Evolutionary conservation across 2,113 vertebrate genomes (phyloP).

Genomic region (Xenus cinereus): DNA sequence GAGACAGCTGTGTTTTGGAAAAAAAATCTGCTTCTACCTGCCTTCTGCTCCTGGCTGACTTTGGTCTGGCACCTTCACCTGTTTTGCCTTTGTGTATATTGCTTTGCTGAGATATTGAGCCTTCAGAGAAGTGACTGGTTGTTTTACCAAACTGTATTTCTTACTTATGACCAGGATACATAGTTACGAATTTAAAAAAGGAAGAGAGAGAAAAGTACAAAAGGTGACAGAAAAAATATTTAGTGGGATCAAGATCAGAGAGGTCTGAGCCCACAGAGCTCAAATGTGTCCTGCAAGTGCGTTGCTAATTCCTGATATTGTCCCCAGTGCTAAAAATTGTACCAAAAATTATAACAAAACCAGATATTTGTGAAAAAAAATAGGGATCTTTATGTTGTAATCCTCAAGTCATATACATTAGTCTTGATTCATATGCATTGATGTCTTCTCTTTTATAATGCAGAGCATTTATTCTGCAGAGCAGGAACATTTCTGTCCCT

Average conservation of each 20-base stretch:
- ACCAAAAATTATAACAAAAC: background rate
- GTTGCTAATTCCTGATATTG: background rate
- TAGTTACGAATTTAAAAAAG: background rate
- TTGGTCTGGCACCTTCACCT: background rate
- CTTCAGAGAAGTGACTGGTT: background rate
- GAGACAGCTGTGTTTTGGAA: background rate
- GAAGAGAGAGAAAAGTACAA: background rate
- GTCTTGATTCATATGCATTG: background rate
- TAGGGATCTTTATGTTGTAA: background rate
- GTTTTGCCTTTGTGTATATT: background rate
- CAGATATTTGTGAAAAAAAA: background rate
- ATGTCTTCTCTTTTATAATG: slow-evolving; percentile 26
- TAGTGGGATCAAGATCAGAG: background rate
- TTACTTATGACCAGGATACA: background rate
- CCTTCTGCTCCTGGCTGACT: background rate
- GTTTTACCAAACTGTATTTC: background rate
- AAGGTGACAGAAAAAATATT: background rate
- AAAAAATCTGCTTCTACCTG: background rate
- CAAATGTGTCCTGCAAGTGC: background rate
- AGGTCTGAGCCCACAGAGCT: background rate
- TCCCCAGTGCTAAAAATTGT: background rate
- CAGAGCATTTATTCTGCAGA: slow-evolving; percentile 59
- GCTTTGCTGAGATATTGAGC: background rate
- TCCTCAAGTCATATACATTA: background rate
- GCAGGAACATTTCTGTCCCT: slow-evolving; percentile 30